Base-by-base conservation (phyloP, 2,888 invertebrate genomes). In the Eustalomyia histrio region DNA sequence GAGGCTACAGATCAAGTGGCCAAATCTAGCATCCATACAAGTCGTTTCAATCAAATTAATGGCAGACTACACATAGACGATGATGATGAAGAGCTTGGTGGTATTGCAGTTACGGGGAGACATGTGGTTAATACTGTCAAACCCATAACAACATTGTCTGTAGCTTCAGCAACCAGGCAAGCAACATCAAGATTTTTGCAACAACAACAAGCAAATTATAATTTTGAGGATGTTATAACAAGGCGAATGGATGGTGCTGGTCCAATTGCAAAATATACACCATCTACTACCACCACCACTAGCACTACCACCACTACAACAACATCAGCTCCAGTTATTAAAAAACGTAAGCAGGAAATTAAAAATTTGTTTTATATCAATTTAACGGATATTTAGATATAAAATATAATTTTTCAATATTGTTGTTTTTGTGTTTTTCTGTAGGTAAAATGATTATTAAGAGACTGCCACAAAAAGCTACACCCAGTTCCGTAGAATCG, bases 11-110 rank as follows among this genome's bases (percentile, higher is more conserved):
- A 91, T 83, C 90, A 90, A 85, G 86, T 90, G 67, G 89, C 89
- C 72, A 89, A 88, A 80, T 89, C 90, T 6, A 90, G 90, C 83
- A 87, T 89, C 65, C 89, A 89, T 57, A 88, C 89, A 39, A 88
- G 86, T 57, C 87, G 86, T 68, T 88, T 88, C 80, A 90, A 90
- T 85, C 89, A 90, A 83, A 88, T 90, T 55, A 85, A 86, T 55
- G 86, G 82, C 74, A 71, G 76, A 55, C 73, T 18, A 58, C 74
- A 79, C 68, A 83, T 55, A 63, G 79, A 75, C 16, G 83, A 81
- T 17, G 71, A 83, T 61, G 65, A 83, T 9, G 84, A 83, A 21
- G 83, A 83, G 21, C 53, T 52, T 24, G 52, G 16, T 16, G 72
- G 9, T 7, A 53, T 33, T 18, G 55, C 14, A 16, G 64, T 9